These are phyloP conservation scores for Papilio machaon DNA, from an alignment of 1,140 invertebrate genomes.

Conservation along the genomic window DNA sequence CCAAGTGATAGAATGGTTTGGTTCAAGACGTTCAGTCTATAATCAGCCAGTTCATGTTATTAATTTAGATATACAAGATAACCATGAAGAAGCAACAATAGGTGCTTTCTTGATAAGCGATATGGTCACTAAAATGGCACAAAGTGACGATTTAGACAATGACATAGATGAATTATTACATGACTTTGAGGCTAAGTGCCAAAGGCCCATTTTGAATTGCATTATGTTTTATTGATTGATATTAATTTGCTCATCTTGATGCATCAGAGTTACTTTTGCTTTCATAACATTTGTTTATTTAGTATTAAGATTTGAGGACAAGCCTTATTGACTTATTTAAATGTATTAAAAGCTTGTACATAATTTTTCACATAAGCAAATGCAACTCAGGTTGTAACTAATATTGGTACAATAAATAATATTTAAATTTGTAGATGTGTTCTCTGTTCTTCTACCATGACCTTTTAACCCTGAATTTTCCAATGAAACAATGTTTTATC, in stretches of 20 bases:
- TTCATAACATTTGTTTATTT: slow-evolving; percentile 24
- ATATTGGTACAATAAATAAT: slow-evolving; percentile 19
- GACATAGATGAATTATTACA: slow-evolving; percentile 98
- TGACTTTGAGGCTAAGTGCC: slow-evolving; percentile 96
- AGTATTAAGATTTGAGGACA: slow-evolving; percentile 11
- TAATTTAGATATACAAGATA: slow-evolving; percentile 99
- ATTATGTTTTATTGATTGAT: slow-evolving; percentile 91
- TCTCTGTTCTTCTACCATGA: background rate
- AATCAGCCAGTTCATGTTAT: slow-evolving; percentile 97
- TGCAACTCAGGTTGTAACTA: background rate
- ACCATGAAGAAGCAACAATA: slow-evolving; percentile 99
- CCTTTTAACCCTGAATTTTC: background rate
- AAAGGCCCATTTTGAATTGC: slow-evolving; percentile 94
- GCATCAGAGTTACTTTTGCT: slow-evolving; percentile 17
- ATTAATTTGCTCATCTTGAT: slow-evolving; percentile 23
- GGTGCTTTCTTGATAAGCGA: slow-evolving; percentile 99
- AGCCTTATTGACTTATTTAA: slow-evolving; percentile 2
- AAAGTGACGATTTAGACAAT: slow-evolving; percentile 97
- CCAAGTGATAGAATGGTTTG: slow-evolving; percentile 92
- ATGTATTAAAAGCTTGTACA: slow-evolving; percentile 20
- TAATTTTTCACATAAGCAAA: slow-evolving; percentile 14
- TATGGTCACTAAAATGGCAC: slow-evolving; percentile 93
- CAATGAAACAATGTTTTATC: background rate
- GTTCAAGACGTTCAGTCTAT: slow-evolving; percentile 86
- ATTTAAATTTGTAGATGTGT: slow-evolving; percentile 6